A percentile compares a stretch with the other conserved stretches of the same genome.
phyloP scores from a whole-genome alignment of 2,113 vertebrate genomes.

The Conger conger region DNA sequence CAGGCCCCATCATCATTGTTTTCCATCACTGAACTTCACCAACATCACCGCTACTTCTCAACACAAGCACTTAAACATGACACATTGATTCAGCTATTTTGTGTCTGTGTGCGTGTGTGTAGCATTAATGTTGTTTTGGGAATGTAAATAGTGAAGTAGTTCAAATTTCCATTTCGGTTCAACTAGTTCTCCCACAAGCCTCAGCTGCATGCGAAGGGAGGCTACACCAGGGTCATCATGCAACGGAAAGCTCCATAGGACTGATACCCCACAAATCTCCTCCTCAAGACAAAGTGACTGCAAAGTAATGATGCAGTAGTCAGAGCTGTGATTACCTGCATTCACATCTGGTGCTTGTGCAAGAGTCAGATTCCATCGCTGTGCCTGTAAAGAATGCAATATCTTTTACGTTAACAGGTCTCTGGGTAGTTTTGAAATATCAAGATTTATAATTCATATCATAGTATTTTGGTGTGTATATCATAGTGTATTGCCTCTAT shows the following conservation, averaged over 20 bases:
- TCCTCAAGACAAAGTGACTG: not conserved
- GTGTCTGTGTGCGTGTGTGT: not conserved
- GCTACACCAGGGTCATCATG: not conserved
- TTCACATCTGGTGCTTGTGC: not conserved
- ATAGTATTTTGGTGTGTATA: too few species aligned
- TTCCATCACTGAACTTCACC: not conserved
- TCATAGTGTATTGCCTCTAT: too few species aligned
- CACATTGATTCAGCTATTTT: not conserved
- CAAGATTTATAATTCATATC: too few species aligned
- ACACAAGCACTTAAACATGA: not conserved
- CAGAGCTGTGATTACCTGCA: not conserved
- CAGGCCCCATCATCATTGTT: not conserved
- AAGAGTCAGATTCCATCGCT: not conserved
- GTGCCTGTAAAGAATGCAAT: too few species aligned
- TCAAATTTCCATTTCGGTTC: not conserved
- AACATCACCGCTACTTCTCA: not conserved
- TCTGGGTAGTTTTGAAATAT: too few species aligned
- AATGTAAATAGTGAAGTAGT: slow-evolving; percentile 7
- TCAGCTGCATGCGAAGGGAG: not conserved
- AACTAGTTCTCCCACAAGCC: not conserved
- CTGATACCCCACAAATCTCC: not conserved
- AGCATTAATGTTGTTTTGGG: slow-evolving; percentile 2
- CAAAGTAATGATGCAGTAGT: not conserved
- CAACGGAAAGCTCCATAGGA: not conserved
- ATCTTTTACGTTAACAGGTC: too few species aligned